These are phyloP conservation scores for Drosophila pectinifera DNA, from an alignment of 1,140 invertebrate genomes.

Conservation along the genomic window DNA sequence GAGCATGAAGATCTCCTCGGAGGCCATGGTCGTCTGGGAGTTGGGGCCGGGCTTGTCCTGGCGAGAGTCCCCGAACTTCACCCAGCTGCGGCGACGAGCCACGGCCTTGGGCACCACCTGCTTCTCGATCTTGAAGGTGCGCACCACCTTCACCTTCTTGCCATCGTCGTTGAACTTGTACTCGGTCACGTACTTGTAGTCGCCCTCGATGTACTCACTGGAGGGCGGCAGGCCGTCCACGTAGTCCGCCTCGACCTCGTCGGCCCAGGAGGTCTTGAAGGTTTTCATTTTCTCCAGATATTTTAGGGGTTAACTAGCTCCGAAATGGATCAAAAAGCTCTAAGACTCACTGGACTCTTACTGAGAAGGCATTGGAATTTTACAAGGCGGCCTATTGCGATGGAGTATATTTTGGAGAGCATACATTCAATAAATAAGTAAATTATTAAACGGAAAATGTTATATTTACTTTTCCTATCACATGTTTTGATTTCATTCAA, in stretches of 20 bases:
- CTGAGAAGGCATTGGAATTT: neutral
- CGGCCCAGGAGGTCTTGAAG: conserved; percentile 95
- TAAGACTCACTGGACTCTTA: no score
- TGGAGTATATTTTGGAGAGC: neutral
- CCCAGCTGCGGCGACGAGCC: conserved; percentile 95
- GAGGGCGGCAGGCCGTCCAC: conserved; percentile 91
- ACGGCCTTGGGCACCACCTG: conserved; percentile 96
- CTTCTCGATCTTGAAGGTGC: conserved; percentile 96
- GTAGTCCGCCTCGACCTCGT: conserved; percentile 94
- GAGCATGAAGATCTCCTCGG: conserved; percentile 98
- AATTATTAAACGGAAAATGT: neutral
- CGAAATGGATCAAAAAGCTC: neutral
- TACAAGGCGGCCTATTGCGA: neutral
- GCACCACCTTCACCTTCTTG: conserved; percentile 94
- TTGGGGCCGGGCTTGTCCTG: conserved; percentile 97
- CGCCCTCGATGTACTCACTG: conserved; percentile 93
- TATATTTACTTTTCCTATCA: neutral
- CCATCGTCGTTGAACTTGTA: conserved; percentile 96
- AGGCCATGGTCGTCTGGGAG: conserved; percentile 96
- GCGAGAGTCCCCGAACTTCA: conserved; percentile 96
- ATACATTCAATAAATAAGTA: neutral
- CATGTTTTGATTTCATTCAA: neutral
- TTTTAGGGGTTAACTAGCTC: neutral
- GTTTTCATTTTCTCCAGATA: conserved; percentile 85
- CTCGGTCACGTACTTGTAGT: conserved; percentile 95